Evolutionary conservation across 2,888 invertebrate genomes (phyloP).

Genomic region (Pseudoips prasinana): DNA sequence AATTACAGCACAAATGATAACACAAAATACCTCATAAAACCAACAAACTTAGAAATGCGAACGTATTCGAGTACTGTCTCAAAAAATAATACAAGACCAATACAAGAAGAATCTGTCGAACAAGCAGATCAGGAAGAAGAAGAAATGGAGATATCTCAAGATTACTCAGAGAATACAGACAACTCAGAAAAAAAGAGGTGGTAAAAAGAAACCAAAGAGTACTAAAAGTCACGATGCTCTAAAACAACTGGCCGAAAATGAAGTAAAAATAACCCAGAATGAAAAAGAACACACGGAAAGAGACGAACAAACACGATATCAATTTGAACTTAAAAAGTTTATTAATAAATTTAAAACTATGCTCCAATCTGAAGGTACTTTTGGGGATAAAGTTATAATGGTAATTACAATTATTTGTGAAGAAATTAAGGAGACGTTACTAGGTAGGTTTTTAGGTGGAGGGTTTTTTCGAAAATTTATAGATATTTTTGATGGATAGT

Average conservation of each 20-base stretch:
- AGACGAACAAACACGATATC: too few relatives aligned
- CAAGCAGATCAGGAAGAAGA: too few relatives aligned
- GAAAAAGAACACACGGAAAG: not conserved
- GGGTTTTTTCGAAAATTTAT: conserved; percentile 1
- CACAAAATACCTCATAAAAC: not conserved
- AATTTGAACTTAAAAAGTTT: not conserved
- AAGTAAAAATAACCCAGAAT: too few relatives aligned
- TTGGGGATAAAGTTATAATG: conserved; percentile 1
- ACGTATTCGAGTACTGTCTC: not conserved
- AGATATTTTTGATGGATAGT: conserved; percentile 1
- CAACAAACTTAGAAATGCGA: not conserved
- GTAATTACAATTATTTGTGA: too few relatives aligned
- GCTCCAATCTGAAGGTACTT: not conserved
- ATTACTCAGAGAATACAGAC: too few relatives aligned
- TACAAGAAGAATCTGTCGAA: too few relatives aligned
- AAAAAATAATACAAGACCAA: not conserved
- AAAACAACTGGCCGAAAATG: too few relatives aligned
- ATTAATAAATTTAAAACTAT: not conserved
- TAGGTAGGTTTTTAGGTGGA: not conserved
- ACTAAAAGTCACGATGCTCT: too few relatives aligned
- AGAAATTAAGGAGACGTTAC: not conserved
- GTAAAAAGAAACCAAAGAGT: too few relatives aligned
- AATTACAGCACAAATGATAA: not conserved
- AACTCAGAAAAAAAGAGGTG: too few relatives aligned
- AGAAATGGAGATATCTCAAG: too few relatives aligned